Evolutionary conservation across 2,888 invertebrate species (phyloP), one percentile per base, ranked within the genome.

Genomic region (Calliopum simillimum): DNA sequence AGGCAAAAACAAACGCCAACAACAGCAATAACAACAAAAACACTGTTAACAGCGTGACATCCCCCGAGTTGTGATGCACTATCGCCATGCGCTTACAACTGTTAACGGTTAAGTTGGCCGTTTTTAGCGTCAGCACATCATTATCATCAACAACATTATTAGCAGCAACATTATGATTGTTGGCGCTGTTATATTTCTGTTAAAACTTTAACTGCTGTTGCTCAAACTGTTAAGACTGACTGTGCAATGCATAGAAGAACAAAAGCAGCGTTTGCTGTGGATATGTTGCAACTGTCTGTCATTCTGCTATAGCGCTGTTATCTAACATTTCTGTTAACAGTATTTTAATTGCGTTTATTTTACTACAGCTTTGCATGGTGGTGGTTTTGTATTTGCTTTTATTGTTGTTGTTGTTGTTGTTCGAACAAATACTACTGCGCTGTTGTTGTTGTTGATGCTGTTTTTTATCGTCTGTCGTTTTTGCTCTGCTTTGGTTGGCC

Each of bases 381-480:
- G 43, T 55, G 55, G 58, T n/a, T 59, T 41, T 25, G 25, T 25
- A 41, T n/a, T 49, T 64, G 64, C 4, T 49, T 33, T 12, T 25
- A 55, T 78, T 81, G 74, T 49, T n/a, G 23, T 62, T 55, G 62
- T 51, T 68, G 14, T 14, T 11, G 56, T 55, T 46, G 56, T 56
- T 33, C 46, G 72, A 69, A 23, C 25, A 46, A 46, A 46, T 61
- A 19, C 71, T 74, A 72, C 16, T 23, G 14, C 44, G 66, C 51
- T 47, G 49, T 47, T 55, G 56, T 56, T 49, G 51, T 63, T 33
- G 41, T 62, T 70, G 53, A 46, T 62, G 16, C 53, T 66, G 46
- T 44, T 61, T 23, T 43, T 11, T n/a, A 46, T 61, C 46, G 59
- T 44, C 46, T 61, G n/a, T 21, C 11, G 63, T 14, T 58, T 44